These are phyloP conservation scores for Pachyramphus minor DNA, from an alignment of 2,113 vertebrate genomes.

Conservation along the genomic window DNA sequence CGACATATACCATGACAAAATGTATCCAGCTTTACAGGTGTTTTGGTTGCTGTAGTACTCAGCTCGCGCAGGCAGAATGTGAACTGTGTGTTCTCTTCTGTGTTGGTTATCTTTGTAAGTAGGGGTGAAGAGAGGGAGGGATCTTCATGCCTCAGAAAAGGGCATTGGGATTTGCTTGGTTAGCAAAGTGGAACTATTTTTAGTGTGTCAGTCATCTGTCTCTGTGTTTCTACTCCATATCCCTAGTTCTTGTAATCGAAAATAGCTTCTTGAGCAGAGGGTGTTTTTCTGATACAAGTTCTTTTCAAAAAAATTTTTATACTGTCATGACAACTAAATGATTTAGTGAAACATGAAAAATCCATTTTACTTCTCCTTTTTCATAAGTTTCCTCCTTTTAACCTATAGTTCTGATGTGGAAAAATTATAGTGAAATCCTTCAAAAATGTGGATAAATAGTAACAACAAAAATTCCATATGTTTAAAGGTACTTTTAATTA, in stretches of 20 bases:
- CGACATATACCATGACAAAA: neutral
- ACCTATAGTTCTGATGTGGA: neutral
- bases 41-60: neutral
- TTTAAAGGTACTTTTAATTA: neutral
- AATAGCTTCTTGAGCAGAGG: neutral
- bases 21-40: neutral
- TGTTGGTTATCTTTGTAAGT: neutral
- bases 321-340: neutral
- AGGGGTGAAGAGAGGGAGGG: accelerated
- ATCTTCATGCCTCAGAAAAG: neutral
- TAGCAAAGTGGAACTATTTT: neutral
- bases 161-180: neutral
- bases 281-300: neutral
- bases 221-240: neutral
- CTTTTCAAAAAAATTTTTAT: neutral
- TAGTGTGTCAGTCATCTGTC: neutral
- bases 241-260: neutral
- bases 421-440: neutral
- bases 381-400: neutral
- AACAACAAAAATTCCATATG: neutral
- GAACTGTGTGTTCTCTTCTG: accelerated
- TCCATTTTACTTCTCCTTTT: neutral
- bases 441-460: neutral
- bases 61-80: neutral
- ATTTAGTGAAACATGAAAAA: neutral